These are phyloP conservation scores for Eremobia ochroleuca DNA, from an alignment of 2,888 invertebrate genomes.

Conservation along the genomic window DNA sequence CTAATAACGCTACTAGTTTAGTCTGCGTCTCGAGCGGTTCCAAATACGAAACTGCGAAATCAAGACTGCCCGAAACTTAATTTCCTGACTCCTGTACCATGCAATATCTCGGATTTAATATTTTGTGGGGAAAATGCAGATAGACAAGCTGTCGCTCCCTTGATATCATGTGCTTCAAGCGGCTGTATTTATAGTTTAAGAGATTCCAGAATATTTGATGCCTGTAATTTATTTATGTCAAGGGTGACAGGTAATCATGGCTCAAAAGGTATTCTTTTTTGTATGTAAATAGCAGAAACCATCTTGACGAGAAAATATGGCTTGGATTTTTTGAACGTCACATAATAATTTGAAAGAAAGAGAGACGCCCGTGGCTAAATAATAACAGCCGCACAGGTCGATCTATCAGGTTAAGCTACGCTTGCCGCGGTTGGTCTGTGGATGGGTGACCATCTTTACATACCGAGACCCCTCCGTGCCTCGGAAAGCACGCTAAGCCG, in stretches of 20 bases:
- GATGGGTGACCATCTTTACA: too few relatives aligned
- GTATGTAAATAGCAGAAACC: background rate
- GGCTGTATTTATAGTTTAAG: slow-evolving; percentile 23
- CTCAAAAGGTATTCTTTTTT: slow-evolving; percentile 31
- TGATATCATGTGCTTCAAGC: slow-evolving; percentile 22
- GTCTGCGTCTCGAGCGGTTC: background rate
- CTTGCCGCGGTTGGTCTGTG: too few relatives aligned
- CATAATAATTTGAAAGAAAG: background rate
- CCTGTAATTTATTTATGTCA: slow-evolving; percentile 35
- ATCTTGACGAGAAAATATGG: background rate
- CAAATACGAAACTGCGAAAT: slow-evolving; percentile 2
- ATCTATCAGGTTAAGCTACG: too few relatives aligned
- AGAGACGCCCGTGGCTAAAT: too few relatives aligned
- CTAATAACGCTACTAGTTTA: background rate
- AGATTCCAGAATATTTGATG: slow-evolving; percentile 38
- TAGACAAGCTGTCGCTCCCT: slow-evolving; percentile 42
- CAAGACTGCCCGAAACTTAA: slow-evolving; percentile 29
- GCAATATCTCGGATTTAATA: slow-evolving; percentile 33
- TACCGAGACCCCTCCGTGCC: too few relatives aligned
- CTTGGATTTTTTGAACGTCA: background rate
- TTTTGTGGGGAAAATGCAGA: slow-evolving; percentile 40
- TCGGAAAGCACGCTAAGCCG: too few relatives aligned
- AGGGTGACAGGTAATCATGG: slow-evolving; percentile 41
- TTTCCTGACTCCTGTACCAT: slow-evolving; percentile 13
- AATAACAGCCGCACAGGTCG: background rate